Percentiles rank a stretch among this genome's conserved stretches.
Conservation (phyloP, 2,113 vertebrate genomes). For the Candoia aspera region DNA sequence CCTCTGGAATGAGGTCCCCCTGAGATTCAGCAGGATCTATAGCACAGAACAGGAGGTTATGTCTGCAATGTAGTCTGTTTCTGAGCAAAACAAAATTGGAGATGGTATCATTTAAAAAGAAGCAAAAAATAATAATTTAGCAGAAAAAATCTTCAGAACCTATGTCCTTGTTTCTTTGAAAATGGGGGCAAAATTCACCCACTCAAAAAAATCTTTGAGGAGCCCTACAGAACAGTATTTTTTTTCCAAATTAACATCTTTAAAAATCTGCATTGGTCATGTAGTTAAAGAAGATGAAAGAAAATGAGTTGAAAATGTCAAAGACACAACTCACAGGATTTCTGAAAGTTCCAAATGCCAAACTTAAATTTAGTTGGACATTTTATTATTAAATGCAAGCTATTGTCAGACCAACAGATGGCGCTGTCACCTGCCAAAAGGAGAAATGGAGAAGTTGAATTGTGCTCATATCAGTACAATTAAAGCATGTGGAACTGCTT, state of each 20-base stretch:
- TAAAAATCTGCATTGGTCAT: not conserved
- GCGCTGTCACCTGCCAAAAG: conserved; percentile 34
- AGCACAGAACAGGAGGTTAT: no score
- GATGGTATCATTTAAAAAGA: no score
- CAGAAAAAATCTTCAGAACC: not conserved
- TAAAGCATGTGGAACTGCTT: not conserved
- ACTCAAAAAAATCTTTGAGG: not conserved
- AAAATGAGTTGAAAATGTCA: not conserved
- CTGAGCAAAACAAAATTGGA: no score
- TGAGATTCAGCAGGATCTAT: no score
- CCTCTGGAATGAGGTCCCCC: no score
- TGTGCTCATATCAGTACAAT: not conserved
- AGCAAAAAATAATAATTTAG: no score
- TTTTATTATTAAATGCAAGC: not conserved
- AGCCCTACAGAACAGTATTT: not conserved
- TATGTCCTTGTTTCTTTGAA: not conserved
- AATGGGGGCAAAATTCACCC: not conserved
- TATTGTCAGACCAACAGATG: conserved; percentile 55
- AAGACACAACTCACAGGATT: not conserved
- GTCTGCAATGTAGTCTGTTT: no score
- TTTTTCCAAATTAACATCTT: not conserved
- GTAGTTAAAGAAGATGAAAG: not conserved
- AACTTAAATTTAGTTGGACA: not conserved
- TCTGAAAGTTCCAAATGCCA: not conserved
- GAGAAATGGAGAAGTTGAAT: not conserved